Percentiles rank a stretch among this genome's conserved stretches.
Evolutionary conservation across 2,797 vertebrate genomes (phyloP).

Genomic region (Coranthus polyacanthus): DNA sequence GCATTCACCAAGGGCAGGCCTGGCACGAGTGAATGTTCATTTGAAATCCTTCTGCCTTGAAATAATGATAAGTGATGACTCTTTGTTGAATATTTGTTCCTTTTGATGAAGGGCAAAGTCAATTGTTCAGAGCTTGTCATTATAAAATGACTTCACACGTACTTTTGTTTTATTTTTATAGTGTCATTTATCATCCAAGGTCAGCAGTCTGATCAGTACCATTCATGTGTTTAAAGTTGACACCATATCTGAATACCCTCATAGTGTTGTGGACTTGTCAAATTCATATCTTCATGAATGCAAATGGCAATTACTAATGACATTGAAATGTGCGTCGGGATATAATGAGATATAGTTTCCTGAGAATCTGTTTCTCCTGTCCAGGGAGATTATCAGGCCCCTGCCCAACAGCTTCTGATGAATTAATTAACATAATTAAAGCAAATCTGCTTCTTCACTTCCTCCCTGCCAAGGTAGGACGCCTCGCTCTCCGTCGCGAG

Average conservation of each 20-base stretch:
- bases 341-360: conserved; percentile 78
- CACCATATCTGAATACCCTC: conserved; percentile 20
- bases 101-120: conserved; percentile 60
- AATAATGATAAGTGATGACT: conserved; percentile 60
- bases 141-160: conserved; percentile 31
- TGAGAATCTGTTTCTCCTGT: conserved; percentile 67
- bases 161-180: conserved; percentile 18
- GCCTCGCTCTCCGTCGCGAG: conserved; percentile 44
- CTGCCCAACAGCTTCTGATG: conserved; percentile 79
- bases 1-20: conserved; percentile 74
- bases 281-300: conserved; percentile 50
- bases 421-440: conserved; percentile 87
- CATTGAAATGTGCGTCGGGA: conserved; percentile 65
- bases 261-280: conserved; percentile 41
- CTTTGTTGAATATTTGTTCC: conserved; percentile 65
- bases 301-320: conserved; percentile 70
- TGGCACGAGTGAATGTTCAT: conserved; percentile 59
- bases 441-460: conserved; percentile 73
- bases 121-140: conserved; percentile 51
- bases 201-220: conserved; percentile 30
- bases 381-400: conserved; percentile 75
- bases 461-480: conserved; percentile 64
- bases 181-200: conserved; percentile 46
- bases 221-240: conserved; percentile 35
- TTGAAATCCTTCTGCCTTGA: conserved; percentile 68